Evolutionary conservation across 2,888 invertebrate species (phyloP).

Genomic region (Lordiphosa andalusiaca): DNA sequence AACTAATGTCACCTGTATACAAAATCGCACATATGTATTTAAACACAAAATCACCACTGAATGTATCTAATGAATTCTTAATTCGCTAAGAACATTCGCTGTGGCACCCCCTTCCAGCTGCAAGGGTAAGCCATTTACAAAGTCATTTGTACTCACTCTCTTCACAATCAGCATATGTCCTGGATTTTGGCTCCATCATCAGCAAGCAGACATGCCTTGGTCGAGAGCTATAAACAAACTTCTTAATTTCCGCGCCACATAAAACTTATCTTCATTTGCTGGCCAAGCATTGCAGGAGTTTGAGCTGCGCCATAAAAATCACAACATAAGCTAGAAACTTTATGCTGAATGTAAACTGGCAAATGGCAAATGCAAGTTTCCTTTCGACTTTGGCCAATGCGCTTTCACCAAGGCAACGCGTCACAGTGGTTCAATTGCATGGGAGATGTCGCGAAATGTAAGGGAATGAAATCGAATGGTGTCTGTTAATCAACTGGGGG

Average conservation of each 20-base stretch:
- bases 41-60: too few species aligned
- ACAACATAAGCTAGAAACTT: conserved; percentile 74
- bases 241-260: conserved; percentile 75
- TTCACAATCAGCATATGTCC: conserved; percentile 22
- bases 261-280: conserved; percentile 71
- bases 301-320: conserved; percentile 59
- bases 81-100: conserved; percentile 55
- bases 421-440: conserved; percentile 7
- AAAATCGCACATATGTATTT: too few species aligned
- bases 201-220: conserved; percentile 44
- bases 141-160: conserved; percentile 29
- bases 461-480: neutral
- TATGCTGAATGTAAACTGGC: conserved; percentile 72
- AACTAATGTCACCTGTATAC: too few species aligned
- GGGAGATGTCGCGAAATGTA: neutral
- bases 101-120: conserved; percentile 2
- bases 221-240: conserved; percentile 56
- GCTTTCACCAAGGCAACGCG: conserved; percentile 35
- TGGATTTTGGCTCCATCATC: conserved; percentile 18
- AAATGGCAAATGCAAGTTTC: conserved; percentile 69
- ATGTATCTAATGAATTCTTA: conserved; percentile 63
- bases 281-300: conserved; percentile 22
- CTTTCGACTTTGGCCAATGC: conserved; percentile 54
- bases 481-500: neutral
- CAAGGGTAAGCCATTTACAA: conserved; percentile 33